Evolutionary conservation across 2,113 vertebrate genomes (phyloP).

Genomic region (Apteryx owenii): DNA sequence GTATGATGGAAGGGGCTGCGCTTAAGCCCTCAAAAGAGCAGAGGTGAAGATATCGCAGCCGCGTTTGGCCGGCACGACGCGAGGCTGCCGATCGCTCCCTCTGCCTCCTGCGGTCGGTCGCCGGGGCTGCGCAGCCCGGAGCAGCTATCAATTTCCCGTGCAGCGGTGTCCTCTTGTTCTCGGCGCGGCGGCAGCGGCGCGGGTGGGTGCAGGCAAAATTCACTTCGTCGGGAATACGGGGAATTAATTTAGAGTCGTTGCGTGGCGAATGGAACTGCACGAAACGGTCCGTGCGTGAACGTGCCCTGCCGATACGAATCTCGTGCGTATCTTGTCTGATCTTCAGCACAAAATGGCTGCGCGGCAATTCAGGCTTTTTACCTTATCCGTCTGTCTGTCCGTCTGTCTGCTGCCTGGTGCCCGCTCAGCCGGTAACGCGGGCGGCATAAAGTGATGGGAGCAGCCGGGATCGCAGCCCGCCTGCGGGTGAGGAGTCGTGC

Average conservation of each 20-base stretch:
- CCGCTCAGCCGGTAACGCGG: too few species aligned
- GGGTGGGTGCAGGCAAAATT: not conserved
- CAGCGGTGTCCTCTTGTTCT: slow-evolving; percentile 12
- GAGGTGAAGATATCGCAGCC: not conserved
- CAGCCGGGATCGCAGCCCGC: too few species aligned
- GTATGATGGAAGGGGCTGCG: not conserved
- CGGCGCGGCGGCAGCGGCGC: not conserved
- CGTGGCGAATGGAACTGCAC: not conserved
- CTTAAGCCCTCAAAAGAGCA: not conserved
- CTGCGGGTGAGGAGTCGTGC: not conserved
- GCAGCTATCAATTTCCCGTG: slow-evolving; percentile 45
- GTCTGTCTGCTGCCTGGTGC: not conserved
- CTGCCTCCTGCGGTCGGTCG: too few species aligned
- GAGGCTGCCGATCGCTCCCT: not conserved
- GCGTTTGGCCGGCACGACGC: not conserved
- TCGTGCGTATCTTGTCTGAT: not conserved
- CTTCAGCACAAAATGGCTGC: not conserved
- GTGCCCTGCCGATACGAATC: not conserved
- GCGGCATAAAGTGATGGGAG: too few species aligned
- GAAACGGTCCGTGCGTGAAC: not conserved
- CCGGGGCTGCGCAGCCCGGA: too few species aligned
- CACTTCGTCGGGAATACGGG: not conserved
- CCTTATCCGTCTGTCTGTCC: not conserved
- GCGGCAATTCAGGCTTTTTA: not conserved
- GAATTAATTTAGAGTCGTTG: not conserved